Evolutionary conservation across 2,113 vertebrate species (phyloP), one percentile per base, ranked within the genome.

Genomic region (Steatornis caripensis): DNA sequence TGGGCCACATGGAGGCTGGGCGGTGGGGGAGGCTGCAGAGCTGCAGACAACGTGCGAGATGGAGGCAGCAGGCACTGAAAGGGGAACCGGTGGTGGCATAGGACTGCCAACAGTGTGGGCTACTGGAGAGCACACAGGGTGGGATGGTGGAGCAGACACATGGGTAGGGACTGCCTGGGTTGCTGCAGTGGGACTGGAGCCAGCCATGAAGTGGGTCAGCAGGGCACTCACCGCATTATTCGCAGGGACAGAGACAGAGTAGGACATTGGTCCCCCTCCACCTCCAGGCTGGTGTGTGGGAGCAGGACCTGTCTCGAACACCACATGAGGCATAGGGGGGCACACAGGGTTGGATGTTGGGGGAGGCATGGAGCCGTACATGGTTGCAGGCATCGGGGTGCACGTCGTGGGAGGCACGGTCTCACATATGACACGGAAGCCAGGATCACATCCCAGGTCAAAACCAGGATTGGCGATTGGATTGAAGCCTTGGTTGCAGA

Each of bases 171-270:
- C 93, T 8, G 89, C 81, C 53, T 96, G 94, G 13, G 87, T 12
- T 53, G 65, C 49, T 2, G 20, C 45, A 5, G 7, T 46, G 26
- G 95, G 87, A 68, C n/a, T 23, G 2, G 96, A 68, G 34, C 96
- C 95, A 30, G 74, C 89, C 90, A 96, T 96, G 62, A 97, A 80
- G 41, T 97, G 96, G 37, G 91, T 94, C 70, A 97, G 62, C 61
- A 97, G 37, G 0, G 96, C 96, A 93, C 89, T 96, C 93, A 97
- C 95, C 12, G 96, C 96, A 30, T 97, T 97, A 45, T 96, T 95
- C 0, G 95, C 12, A 0, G 96, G 96, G 39, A 97, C 95, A 49
- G 96, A 96, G 41, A 97, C 94, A 27, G 96, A 97, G 60, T 97
- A 97, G n/a, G 96, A 72, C 75, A 77, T 72, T 0, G 89, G 70